Conservation (phyloP, 30 jellyfish, hydroid and myxozoan genomes). For the Rhopilema esculentum region DNA sequence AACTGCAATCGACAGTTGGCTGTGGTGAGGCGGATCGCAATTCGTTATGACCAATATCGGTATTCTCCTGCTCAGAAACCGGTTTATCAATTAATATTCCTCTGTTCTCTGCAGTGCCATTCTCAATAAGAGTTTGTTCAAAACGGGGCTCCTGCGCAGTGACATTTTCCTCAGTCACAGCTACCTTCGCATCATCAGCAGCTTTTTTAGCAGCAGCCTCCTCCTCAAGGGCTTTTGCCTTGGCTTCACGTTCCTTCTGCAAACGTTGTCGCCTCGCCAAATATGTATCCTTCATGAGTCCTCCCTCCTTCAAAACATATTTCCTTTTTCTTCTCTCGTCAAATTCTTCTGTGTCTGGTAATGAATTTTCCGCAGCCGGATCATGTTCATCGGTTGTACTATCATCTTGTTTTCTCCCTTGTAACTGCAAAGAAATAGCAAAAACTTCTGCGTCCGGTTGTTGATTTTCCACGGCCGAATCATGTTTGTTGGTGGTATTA, state of each 20-base stretch:
- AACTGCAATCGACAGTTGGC: conserved; percentile 9
- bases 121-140: not conserved
- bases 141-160: too few relatives aligned
- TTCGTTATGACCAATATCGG: not conserved
- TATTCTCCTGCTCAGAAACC: too few relatives aligned
- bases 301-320: not conserved
- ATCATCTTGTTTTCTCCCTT: too few relatives aligned
- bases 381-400: not conserved
- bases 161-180: not conserved
- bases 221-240: conserved; percentile 3
- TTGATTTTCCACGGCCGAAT: too few relatives aligned
- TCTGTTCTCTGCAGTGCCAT: conserved; percentile 26
- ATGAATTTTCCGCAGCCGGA: not conserved
- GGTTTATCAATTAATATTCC: not conserved
- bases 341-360: not conserved
- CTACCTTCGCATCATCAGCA: not conserved
- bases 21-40: not conserved
- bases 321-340: not conserved
- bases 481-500: too few relatives aligned
- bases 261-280: not conserved
- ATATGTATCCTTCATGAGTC: not conserved
- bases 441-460: too few relatives aligned
- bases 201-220: not conserved
- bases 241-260: not conserved
- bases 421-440: too few relatives aligned